A percentile compares a stretch with the other conserved stretches of the same genome.
These are phyloP conservation scores for Sapajus apella DNA, from an alignment of 2,113 vertebrate species.

Conservation along the genomic window DNA sequence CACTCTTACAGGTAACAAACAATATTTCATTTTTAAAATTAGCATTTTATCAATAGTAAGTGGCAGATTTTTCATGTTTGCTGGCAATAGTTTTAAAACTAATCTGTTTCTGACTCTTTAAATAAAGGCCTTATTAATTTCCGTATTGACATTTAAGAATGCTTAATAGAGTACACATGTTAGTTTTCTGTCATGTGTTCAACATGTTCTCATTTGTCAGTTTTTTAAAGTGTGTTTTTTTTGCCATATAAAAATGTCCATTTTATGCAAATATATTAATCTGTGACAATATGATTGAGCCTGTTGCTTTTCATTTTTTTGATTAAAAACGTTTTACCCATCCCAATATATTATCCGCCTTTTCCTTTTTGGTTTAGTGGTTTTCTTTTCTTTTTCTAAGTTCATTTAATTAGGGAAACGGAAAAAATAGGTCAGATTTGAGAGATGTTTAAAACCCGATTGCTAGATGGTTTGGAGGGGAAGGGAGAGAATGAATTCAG, in stretches of 20 bases:
- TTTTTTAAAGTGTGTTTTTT: not conserved
- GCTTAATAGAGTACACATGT: not conserved
- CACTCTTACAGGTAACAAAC: not conserved
- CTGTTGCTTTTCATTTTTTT: not conserved
- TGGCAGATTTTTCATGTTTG: not conserved
- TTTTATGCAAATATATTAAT: not conserved
- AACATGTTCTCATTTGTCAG: not conserved
- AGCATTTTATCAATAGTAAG: not conserved
- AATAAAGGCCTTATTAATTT: not conserved
- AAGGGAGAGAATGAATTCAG: not conserved
- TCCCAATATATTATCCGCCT: not conserved
- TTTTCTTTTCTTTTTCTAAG: not conserved
- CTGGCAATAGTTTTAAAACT: not conserved
- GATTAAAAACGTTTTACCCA: slow-evolving; percentile 21
- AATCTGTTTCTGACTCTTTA: slow-evolving; percentile 1
- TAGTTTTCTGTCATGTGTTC: not conserved
- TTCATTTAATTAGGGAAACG: not conserved
- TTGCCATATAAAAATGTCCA: not conserved
- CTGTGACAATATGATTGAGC: not conserved
- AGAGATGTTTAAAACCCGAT: not conserved
- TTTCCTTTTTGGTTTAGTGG: not conserved
- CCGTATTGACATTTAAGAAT: not conserved
- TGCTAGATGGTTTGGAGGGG: not conserved
- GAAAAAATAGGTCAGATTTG: not conserved
- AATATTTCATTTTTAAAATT: not conserved